phyloP scores from a whole-genome alignment of 2,888 invertebrate species.

The Brachylomia viminalis region DNA sequence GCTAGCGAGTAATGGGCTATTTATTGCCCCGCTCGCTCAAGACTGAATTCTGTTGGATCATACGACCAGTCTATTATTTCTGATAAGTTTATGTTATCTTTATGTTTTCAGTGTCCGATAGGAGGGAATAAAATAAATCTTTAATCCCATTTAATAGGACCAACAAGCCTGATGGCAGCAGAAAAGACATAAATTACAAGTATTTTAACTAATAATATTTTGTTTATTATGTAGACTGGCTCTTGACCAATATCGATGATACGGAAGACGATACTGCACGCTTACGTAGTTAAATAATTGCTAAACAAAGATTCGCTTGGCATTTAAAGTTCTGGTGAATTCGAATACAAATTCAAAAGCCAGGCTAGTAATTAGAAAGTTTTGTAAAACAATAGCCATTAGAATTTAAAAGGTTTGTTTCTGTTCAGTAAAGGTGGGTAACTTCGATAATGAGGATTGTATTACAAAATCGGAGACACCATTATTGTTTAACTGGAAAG shows the following conservation, averaged over 20 bases:
- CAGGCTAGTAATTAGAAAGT: neutral
- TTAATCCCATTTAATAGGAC: neutral
- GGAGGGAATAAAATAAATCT: slow-evolving; percentile 29
- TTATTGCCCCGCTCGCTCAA: slow-evolving; percentile 58
- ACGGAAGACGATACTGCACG: neutral
- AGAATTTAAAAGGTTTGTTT: slow-evolving; percentile 21
- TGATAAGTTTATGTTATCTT: slow-evolving; percentile 44
- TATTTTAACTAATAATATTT: slow-evolving; percentile 1
- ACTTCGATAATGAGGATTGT: slow-evolving; percentile 34
- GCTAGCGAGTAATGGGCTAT: slow-evolving; percentile 64
- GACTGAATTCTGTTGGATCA: slow-evolving; percentile 29
- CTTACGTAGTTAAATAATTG: neutral
- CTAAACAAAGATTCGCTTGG: neutral
- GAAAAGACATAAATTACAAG: slow-evolving; percentile 3
- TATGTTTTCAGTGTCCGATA: slow-evolving; percentile 20
- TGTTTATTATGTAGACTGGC: neutral
- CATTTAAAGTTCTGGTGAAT: neutral
- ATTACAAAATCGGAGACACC: slow-evolving; percentile 23
- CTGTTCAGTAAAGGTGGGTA: neutral
- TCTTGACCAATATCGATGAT: neutral
- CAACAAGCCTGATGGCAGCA: neutral
- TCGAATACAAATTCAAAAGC: neutral
- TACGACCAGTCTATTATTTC: slow-evolving; percentile 31
- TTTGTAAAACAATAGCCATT: slow-evolving; percentile 26
- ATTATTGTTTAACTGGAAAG: slow-evolving; percentile 23